Percentiles rank a stretch among this genome's conserved stretches.
These are phyloP conservation scores for Stenchaetothrips biformis DNA, from an alignment of 2,888 invertebrate genomes.

Conservation along the genomic window DNA sequence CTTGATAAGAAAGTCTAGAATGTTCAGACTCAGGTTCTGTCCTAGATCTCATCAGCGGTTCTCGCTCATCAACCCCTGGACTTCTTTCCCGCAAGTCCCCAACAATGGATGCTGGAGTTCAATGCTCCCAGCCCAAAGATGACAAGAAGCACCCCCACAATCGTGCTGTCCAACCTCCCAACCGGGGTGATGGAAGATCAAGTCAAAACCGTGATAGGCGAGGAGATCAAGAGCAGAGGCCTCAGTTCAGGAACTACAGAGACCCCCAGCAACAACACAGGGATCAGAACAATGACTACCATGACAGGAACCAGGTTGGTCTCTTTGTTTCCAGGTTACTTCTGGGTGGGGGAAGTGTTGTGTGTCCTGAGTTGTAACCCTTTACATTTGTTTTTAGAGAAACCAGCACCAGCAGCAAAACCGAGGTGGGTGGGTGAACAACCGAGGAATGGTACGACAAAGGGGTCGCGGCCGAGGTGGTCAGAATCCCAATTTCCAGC, in stretches of 20 bases:
- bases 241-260: not conserved
- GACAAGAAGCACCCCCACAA: slow-evolving; percentile 42
- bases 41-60: slow-evolving; percentile 68
- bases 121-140: slow-evolving; percentile 51
- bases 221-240: slow-evolving; percentile 13
- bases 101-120: slow-evolving; percentile 78
- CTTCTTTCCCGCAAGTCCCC: slow-evolving; percentile 71
- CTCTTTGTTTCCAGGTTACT: not conserved
- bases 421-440: slow-evolving; percentile 40
- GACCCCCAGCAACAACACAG: slow-evolving; percentile 28
- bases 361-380: not conserved
- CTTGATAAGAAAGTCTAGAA: slow-evolving; percentile 27
- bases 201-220: slow-evolving; percentile 6
- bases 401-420: slow-evolving; percentile 20
- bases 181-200: slow-evolving; percentile 34
- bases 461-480: slow-evolving; percentile 38
- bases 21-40: slow-evolving; percentile 48
- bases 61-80: slow-evolving; percentile 77
- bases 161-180: slow-evolving; percentile 34
- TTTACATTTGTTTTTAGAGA: not conserved
- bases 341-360: not conserved
- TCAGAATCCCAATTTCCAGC: slow-evolving; percentile 33
- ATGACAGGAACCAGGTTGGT: slow-evolving; percentile 20
- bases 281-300: slow-evolving; percentile 32
- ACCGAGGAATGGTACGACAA: slow-evolving; percentile 38